phyloP scores from a whole-genome alignment of 2,113 vertebrate species.

The Alethe castanea region DNA sequence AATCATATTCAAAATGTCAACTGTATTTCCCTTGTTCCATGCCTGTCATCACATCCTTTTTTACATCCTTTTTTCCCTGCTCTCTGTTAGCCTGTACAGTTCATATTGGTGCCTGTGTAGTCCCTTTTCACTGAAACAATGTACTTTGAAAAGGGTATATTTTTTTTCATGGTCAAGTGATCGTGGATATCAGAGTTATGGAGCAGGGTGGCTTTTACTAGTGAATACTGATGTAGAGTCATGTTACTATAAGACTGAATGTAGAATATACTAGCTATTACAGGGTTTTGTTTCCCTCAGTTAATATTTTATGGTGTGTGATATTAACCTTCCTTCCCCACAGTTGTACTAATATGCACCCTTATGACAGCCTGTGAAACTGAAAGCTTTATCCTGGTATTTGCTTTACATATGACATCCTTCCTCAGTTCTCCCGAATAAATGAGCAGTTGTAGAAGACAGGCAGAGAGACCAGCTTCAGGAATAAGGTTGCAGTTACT shows the following conservation, averaged over 20 bases:
- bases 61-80: neutral
- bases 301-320: neutral
- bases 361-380: neutral
- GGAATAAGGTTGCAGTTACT: neutral
- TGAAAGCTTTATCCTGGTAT: neutral
- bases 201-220: neutral
- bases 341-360: neutral
- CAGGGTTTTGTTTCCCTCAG: neutral
- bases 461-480: neutral
- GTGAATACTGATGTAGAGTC: neutral
- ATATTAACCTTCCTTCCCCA: neutral
- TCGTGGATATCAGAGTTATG: neutral
- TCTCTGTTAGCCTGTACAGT: neutral
- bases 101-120: neutral
- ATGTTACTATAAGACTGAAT: neutral
- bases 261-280: neutral
- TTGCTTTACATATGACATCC: neutral
- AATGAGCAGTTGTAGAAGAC: neutral
- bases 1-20: neutral
- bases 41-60: neutral
- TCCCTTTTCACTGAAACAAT: neutral
- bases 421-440: neutral
- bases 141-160: neutral
- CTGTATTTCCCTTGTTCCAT: neutral
- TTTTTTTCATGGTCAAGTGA: neutral